A percentile compares a stretch with the other conserved stretches of the same genome.
Conservation (phyloP, 2,113 vertebrate genomes). For the Salvelinus namaycush region DNA sequence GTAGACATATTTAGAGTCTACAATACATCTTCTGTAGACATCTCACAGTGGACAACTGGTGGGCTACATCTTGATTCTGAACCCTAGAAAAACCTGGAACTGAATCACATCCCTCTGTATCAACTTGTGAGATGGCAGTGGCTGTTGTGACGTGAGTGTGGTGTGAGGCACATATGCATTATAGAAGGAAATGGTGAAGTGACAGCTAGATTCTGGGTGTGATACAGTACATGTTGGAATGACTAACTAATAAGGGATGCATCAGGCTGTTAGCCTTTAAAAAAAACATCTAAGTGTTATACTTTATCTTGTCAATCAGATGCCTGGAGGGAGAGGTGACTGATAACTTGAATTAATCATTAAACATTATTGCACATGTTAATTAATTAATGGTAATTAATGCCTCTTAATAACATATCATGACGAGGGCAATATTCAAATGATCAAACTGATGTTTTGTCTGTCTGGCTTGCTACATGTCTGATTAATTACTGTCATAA, state of each 20-base stretch:
- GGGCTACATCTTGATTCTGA: slow-evolving; percentile 43
- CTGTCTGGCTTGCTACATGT: slow-evolving; percentile 7
- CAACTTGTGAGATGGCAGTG: slow-evolving; percentile 75
- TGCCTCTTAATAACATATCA: slow-evolving; percentile 60
- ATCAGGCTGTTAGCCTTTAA: slow-evolving; percentile 76
- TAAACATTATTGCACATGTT: slow-evolving; percentile 71
- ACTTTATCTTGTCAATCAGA: slow-evolving; percentile 82
- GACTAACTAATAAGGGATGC: slow-evolving; percentile 78
- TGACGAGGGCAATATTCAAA: slow-evolving; percentile 8
- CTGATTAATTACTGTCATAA: slow-evolving; percentile 20
- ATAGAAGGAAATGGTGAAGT: slow-evolving; percentile 81
- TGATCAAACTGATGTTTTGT: slow-evolving; percentile 3
- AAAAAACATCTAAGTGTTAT: slow-evolving; percentile 69
- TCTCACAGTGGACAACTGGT: slow-evolving; percentile 15
- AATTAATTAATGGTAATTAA: slow-evolving; percentile 77
- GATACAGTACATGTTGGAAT: slow-evolving; percentile 74
- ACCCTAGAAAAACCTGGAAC: slow-evolving; percentile 65
- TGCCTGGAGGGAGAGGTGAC: slow-evolving; percentile 76
- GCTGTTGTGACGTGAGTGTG: slow-evolving; percentile 66
- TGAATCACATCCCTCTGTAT: slow-evolving; percentile 72
- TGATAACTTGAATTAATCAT: slow-evolving; percentile 79
- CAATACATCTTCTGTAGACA: slow-evolving; percentile 16
- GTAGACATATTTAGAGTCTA: slow-evolving; percentile 14
- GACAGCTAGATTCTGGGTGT: slow-evolving; percentile 78
- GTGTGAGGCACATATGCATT: slow-evolving; percentile 81